These are phyloP conservation scores for Synergus umbraculus DNA, from an alignment of 2,888 invertebrate genomes.

Conservation along the genomic window DNA sequence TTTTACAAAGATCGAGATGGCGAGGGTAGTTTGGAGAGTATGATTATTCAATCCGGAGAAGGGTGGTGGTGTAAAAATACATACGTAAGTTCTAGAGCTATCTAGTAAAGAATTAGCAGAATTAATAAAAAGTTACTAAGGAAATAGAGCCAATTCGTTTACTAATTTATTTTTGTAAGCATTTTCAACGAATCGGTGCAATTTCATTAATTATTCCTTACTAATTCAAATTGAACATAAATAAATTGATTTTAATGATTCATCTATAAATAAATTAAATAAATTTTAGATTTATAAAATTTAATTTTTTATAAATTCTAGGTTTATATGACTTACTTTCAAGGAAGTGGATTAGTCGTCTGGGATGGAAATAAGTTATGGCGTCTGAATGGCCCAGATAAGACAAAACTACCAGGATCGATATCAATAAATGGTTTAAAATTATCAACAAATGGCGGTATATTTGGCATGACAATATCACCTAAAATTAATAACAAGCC, in stretches of 20 bases:
- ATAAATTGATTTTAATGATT: no score
- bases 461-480: neutral
- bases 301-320: neutral
- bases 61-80: neutral
- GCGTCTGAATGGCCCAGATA: neutral
- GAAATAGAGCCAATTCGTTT: no score
- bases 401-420: neutral
- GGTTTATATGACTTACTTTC: neutral
- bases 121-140: no score
- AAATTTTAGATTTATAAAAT: neutral
- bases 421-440: neutral
- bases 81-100: neutral
- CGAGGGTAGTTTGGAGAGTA: neutral
- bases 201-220: no score
- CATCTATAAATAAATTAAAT: no score
- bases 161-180: no score
- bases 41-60: neutral
- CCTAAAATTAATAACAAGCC: neutral
- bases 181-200: no score
- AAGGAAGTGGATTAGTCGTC: neutral
- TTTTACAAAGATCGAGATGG: neutral
- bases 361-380: neutral
- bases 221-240: no score
- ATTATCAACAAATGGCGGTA: accelerated
- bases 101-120: no score